Percentiles rank a stretch among this genome's conserved stretches.
Conservation (phyloP, 2,113 vertebrate species). For the Charadrius vociferus region DNA sequence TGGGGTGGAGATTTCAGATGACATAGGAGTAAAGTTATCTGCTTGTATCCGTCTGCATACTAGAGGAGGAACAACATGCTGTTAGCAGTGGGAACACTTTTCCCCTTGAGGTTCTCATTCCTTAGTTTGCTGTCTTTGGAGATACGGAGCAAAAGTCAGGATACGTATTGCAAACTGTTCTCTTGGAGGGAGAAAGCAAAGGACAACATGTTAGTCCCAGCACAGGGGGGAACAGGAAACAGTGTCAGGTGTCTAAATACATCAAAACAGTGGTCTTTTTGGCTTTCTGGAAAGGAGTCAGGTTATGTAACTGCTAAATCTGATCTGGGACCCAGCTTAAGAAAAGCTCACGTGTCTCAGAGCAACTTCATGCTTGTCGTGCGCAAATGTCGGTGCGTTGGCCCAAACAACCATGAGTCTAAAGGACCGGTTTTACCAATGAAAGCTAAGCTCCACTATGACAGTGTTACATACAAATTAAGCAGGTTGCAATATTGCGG, state of each 20-base stretch:
- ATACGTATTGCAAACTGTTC: neutral
- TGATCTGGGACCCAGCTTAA: neutral
- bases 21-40: neutral
- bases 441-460: neutral
- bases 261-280: neutral
- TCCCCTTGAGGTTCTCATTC: conserved; percentile 21
- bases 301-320: neutral
- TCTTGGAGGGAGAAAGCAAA: neutral
- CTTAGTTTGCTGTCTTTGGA: neutral
- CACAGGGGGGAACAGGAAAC: conserved; percentile 11
- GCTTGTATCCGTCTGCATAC: neutral
- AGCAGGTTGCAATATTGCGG: neutral
- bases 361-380: neutral
- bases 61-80: neutral
- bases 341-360: fast-evolving
- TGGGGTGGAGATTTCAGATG: neutral
- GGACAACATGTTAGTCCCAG: neutral
- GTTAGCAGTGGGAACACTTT: neutral
- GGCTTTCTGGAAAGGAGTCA: neutral
- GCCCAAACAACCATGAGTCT: too few species aligned
- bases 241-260: conserved; percentile 34
- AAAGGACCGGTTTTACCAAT: neutral
- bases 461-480: neutral
- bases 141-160: neutral
- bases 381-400: neutral